phyloP scores from a whole-genome alignment of 2,113 vertebrate genomes.

The Lanius ludovicianus region DNA sequence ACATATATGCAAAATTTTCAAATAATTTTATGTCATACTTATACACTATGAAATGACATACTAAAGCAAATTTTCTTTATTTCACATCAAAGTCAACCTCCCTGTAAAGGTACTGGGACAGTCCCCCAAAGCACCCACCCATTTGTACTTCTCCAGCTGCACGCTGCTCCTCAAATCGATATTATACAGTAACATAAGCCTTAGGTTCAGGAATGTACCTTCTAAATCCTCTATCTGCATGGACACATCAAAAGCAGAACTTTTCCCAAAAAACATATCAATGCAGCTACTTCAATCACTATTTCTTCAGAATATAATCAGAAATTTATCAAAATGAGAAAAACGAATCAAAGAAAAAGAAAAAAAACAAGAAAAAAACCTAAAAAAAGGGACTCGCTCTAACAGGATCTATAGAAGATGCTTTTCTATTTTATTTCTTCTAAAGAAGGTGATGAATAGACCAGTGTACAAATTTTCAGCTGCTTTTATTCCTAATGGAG shows the following conservation, averaged over 20 bases:
- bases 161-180: background rate
- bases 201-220: background rate
- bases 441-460: background rate
- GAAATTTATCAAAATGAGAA: background rate
- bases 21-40: background rate
- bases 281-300: background rate
- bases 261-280: background rate
- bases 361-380: too few relatives aligned
- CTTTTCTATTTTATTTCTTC: background rate
- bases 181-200: accelerated
- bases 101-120: background rate
- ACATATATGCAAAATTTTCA: background rate
- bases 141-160: background rate
- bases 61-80: background rate
- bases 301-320: background rate
- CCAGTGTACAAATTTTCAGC: background rate
- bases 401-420: background rate
- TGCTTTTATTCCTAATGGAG: background rate
- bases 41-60: background rate
- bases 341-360: background rate
- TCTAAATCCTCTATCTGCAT: background rate
- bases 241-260: background rate
- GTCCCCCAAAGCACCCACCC: too few relatives aligned
- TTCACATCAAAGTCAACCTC: background rate
- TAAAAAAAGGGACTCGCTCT: background rate